These are phyloP conservation scores for Drosophila aldrichi DNA, from an alignment of 2,888 invertebrate species.

Conservation along the genomic window DNA sequence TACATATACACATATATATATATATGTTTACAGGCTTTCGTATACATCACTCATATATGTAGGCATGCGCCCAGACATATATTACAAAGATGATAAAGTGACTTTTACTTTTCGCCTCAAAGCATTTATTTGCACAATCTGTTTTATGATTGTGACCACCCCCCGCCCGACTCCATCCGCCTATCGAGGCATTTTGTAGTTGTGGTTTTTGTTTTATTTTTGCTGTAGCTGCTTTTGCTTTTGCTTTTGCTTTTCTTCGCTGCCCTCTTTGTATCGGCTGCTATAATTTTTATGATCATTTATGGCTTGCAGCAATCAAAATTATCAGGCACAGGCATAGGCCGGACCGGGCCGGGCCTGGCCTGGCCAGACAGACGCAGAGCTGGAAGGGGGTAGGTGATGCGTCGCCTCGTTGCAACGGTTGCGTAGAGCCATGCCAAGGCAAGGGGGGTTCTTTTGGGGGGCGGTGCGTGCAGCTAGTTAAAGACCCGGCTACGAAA, in stretches of 20 bases:
- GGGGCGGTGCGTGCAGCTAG: slow-evolving; percentile 80
- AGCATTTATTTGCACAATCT: slow-evolving; percentile 59
- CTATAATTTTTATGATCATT: slow-evolving; percentile 82
- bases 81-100: slow-evolving; percentile 51
- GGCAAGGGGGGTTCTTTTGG: slow-evolving; percentile 1
- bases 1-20: no score
- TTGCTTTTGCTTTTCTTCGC: slow-evolving; percentile 23
- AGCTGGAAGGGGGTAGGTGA: slow-evolving; percentile 44
- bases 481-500: slow-evolving; percentile 71
- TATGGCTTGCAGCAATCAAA: slow-evolving; percentile 79
- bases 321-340: slow-evolving; percentile 68
- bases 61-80: slow-evolving; percentile 6
- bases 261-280: slow-evolving; percentile 65
- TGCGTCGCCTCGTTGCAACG: slow-evolving; percentile 10
- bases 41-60: not conserved
- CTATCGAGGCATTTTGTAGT: slow-evolving; percentile 21
- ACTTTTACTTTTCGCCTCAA: slow-evolving; percentile 67
- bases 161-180: not conserved
- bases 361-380: slow-evolving; percentile 35
- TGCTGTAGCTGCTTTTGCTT: not conserved
- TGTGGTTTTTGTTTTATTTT: slow-evolving; percentile 11
- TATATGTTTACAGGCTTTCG: not conserved
- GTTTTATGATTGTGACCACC: slow-evolving; percentile 51
- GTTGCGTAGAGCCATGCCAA: slow-evolving; percentile 2
- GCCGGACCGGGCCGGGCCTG: not conserved